Conservation (phyloP, 2,797 vertebrate genomes). For the Sphenopsis melanotis region DNA sequence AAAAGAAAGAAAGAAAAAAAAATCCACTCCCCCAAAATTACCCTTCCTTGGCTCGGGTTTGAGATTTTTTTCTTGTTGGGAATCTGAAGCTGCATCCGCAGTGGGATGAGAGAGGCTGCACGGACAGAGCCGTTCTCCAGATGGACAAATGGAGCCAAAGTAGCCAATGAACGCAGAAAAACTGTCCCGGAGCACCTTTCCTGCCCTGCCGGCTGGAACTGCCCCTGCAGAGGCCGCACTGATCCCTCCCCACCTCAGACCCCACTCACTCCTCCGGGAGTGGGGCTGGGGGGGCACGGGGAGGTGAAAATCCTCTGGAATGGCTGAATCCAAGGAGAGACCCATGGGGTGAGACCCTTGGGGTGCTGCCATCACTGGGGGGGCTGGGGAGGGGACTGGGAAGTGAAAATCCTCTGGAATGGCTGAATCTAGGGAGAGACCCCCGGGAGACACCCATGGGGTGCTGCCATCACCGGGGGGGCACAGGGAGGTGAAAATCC, state of each 20-base stretch:
- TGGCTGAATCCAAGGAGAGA: no score
- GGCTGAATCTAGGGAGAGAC: no score
- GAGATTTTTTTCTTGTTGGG: background rate
- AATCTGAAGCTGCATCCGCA: background rate
- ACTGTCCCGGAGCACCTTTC: background rate
- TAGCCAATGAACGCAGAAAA: background rate
- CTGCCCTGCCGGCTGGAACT: fast-evolving
- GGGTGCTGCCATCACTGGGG: no score
- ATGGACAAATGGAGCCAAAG: fast-evolving
- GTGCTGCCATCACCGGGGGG: no score
- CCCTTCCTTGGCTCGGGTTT: background rate
- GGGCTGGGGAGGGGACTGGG: no score
- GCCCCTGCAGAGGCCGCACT: background rate
- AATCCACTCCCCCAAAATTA: background rate
- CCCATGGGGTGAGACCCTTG: no score
- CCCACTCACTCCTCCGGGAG: background rate
- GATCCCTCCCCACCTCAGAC: background rate
- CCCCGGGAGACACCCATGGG: no score
- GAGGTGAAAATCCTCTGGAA: no score
- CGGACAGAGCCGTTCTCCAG: background rate
- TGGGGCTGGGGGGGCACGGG: background rate
- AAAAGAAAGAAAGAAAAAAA: no score
- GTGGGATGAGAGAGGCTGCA: background rate
- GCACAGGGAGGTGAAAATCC: no score
- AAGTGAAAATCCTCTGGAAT: no score